Percentiles rank a stretch among this genome's conserved stretches.
These are phyloP conservation scores for Tupaia tana DNA, from an alignment of 2,113 vertebrate species.

Conservation along the genomic window DNA sequence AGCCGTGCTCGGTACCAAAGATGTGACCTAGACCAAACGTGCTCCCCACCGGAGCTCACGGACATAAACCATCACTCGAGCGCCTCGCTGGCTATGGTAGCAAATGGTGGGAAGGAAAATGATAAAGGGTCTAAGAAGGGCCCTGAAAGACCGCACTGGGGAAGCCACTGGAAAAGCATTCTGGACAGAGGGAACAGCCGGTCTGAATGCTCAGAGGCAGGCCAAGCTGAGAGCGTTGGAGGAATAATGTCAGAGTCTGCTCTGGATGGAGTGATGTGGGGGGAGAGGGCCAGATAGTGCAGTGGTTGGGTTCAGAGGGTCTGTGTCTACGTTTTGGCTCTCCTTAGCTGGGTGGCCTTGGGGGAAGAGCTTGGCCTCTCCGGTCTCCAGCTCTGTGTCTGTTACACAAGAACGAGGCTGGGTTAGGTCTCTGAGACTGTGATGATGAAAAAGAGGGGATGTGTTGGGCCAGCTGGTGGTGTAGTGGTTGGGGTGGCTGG, in stretches of 20 bases:
- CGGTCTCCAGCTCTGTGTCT: background rate
- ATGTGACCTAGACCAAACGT: accelerated
- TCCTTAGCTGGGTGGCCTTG: background rate
- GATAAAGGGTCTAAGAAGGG: background rate
- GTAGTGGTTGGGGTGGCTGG: no score
- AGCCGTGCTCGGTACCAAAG: accelerated
- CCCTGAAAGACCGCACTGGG: background rate
- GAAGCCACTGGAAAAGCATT: background rate
- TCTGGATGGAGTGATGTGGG: background rate
- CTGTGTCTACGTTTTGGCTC: no score
- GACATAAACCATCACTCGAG: background rate
- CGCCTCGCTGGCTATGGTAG: accelerated
- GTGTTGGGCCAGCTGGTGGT: background rate
- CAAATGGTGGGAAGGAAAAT: background rate
- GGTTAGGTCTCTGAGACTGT: accelerated
- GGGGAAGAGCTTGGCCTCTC: background rate
- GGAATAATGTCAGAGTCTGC: accelerated
- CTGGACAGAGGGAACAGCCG: background rate
- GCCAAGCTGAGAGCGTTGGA: background rate
- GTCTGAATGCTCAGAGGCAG: background rate
- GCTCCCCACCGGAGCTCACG: accelerated
- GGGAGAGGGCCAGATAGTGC: accelerated
- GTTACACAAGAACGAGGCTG: accelerated
- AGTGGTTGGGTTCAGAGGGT: background rate
- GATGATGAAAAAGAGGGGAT: no score